Evolutionary conservation across 2,797 vertebrate species (phyloP).

Genomic region (Galago senegalensis): DNA sequence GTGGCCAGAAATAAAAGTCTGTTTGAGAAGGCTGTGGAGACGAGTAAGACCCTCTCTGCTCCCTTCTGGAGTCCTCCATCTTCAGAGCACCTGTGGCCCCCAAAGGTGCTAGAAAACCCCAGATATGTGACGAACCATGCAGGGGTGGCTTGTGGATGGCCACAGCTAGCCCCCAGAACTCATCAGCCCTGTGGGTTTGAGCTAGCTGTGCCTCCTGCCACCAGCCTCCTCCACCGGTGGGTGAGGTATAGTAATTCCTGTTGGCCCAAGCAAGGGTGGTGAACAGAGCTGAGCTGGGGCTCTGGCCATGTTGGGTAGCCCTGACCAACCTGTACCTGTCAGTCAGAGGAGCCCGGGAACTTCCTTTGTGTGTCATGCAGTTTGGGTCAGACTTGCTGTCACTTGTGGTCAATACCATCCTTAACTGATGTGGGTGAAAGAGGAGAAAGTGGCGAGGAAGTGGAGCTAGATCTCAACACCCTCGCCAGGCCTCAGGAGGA

Average conservation of each 20-base stretch:
- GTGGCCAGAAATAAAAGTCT: background rate
- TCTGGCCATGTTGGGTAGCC: rapidly evolving
- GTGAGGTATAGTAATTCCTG: background rate
- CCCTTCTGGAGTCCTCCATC: no score
- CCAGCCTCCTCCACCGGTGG: background rate
- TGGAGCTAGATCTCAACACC: background rate
- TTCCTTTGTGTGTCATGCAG: background rate
- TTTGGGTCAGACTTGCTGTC: background rate
- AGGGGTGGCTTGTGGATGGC: rapidly evolving
- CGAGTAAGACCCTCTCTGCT: background rate
- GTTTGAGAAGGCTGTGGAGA: background rate
- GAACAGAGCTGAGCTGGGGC: background rate
- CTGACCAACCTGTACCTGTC: background rate
- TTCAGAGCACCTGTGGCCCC: background rate
- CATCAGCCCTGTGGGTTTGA: background rate
- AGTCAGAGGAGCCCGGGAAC: background rate
- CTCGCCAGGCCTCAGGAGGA: background rate
- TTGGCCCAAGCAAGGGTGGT: background rate
- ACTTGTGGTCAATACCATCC: background rate
- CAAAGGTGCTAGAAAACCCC: background rate
- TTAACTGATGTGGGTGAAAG: background rate
- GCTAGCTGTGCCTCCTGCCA: background rate
- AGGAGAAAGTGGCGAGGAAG: background rate
- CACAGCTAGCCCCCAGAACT: background rate
- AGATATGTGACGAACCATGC: rapidly evolving